phyloP scores from a whole-genome alignment of 2,113 vertebrate species.

The Labrus mixtus region DNA sequence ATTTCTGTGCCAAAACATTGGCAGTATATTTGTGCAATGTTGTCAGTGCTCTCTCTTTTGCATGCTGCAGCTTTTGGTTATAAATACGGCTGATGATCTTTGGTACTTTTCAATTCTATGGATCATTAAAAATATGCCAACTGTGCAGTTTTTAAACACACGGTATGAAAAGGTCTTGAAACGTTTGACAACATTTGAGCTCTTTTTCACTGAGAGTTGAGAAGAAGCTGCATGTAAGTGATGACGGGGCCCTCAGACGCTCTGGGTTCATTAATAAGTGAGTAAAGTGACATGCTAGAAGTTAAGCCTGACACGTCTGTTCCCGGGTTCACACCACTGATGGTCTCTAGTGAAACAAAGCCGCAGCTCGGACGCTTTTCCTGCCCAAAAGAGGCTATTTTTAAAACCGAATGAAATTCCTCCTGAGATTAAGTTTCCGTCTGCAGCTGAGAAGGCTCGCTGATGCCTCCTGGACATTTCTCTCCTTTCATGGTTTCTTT shows the following conservation, averaged over 20 bases:
- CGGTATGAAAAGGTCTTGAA: no score
- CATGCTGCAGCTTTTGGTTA: no score
- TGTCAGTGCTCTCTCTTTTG: no score
- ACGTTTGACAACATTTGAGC: no score
- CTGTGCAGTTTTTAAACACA: no score
- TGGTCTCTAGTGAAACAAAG: neutral
- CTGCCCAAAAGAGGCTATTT: slow-evolving; percentile 36
- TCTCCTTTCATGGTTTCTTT: slow-evolving; percentile 52
- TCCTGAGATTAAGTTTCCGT: slow-evolving; percentile 32
- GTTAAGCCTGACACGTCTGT: neutral
- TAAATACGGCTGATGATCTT: no score
- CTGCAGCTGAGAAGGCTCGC: slow-evolving; percentile 19
- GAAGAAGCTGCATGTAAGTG: neutral
- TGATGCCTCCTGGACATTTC: slow-evolving; percentile 24
- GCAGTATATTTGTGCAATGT: no score
- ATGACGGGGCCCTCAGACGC: neutral
- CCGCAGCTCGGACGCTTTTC: neutral
- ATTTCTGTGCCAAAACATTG: no score
- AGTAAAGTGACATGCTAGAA: slow-evolving; percentile 18
- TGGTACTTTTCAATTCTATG: no score
- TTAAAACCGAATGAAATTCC: slow-evolving; percentile 23
- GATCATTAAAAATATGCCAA: no score
- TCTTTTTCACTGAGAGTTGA: neutral
- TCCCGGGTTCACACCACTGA: neutral
- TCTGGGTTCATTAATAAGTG: slow-evolving; percentile 10